Evolutionary conservation across 2,888 invertebrate genomes (phyloP).

Genomic region (Diplazon laetatorius): DNA sequence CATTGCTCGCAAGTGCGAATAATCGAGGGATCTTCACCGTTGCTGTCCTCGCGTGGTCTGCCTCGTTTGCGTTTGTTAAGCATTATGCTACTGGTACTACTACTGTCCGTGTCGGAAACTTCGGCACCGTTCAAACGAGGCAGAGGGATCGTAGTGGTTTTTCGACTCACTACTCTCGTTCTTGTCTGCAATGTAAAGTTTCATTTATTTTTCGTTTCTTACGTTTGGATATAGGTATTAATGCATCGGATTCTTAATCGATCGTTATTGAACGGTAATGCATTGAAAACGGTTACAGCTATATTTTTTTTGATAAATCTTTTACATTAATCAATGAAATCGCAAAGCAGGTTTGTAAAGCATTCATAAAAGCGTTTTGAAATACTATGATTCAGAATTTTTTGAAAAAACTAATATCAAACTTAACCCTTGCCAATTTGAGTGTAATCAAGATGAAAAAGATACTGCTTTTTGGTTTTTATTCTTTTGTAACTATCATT

Average conservation of each 20-base stretch:
- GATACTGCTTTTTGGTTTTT: too few relatives aligned
- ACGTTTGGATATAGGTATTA: not conserved
- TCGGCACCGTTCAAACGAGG: slow-evolving; percentile 61
- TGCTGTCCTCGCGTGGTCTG: slow-evolving; percentile 25
- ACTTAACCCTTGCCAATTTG: too few relatives aligned
- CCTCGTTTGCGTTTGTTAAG: slow-evolving; percentile 11
- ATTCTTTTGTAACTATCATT: not conserved
- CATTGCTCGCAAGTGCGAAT: slow-evolving; percentile 73
- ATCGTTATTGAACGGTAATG: too few relatives aligned
- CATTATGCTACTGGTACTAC: slow-evolving; percentile 55
- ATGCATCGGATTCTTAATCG: too few relatives aligned
- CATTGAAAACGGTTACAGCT: too few relatives aligned
- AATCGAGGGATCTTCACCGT: not conserved
- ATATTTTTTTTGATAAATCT: too few relatives aligned
- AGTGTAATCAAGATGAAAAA: too few relatives aligned
- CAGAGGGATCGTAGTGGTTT: slow-evolving; percentile 63
- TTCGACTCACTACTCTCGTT: slow-evolving; percentile 74
- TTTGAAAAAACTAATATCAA: too few relatives aligned
- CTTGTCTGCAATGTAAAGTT: slow-evolving; percentile 70
- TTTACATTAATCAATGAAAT: too few relatives aligned
- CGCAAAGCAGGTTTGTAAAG: too few relatives aligned
- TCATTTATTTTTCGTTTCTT: slow-evolving; percentile 27
- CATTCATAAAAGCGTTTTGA: too few relatives aligned
- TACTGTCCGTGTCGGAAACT: slow-evolving; percentile 69
- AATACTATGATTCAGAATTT: too few relatives aligned